phyloP scores from a whole-genome alignment of 1,140 invertebrate genomes.

The Chironomus tepperi region DNA sequence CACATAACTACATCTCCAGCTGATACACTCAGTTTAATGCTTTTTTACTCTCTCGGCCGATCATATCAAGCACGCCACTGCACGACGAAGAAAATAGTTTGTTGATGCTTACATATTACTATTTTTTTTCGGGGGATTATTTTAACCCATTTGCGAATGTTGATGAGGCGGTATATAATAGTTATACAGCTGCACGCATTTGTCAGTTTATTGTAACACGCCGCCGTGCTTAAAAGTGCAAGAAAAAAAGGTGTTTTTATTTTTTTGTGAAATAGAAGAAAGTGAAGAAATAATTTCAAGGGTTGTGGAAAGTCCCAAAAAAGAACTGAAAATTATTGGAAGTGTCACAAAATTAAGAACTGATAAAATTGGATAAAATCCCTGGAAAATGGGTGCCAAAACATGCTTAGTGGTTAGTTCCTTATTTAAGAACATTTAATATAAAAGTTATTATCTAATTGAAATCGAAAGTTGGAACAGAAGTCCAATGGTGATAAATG shows the following conservation, averaged over 20 bases:
- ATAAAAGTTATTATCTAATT: background rate
- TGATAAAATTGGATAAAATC: background rate
- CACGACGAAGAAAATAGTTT: background rate
- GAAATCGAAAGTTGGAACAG: background rate
- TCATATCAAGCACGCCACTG: background rate
- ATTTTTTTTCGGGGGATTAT: constrained; percentile 9
- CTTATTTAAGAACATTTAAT: background rate
- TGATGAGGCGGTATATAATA: constrained; percentile 12
- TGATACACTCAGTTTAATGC: no score
- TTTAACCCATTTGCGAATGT: background rate
- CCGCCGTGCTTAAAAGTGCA: background rate
- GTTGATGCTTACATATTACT: no score
- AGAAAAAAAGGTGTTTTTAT: background rate
- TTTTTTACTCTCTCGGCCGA: background rate
- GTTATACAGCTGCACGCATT: constrained; percentile 15
- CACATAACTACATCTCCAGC: no score
- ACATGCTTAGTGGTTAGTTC: constrained; percentile 13
- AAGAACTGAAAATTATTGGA: background rate
- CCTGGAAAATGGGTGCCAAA: constrained; percentile 16
- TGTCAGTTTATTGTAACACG: constrained; percentile 19
- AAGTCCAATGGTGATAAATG: no score
- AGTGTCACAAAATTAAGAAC: background rate
- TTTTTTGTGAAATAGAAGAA: background rate
- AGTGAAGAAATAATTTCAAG: background rate
- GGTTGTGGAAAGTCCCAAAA: background rate